phyloP scores from a whole-genome alignment of 2,113 vertebrate species.

The Cricetomys ansorgei region DNA sequence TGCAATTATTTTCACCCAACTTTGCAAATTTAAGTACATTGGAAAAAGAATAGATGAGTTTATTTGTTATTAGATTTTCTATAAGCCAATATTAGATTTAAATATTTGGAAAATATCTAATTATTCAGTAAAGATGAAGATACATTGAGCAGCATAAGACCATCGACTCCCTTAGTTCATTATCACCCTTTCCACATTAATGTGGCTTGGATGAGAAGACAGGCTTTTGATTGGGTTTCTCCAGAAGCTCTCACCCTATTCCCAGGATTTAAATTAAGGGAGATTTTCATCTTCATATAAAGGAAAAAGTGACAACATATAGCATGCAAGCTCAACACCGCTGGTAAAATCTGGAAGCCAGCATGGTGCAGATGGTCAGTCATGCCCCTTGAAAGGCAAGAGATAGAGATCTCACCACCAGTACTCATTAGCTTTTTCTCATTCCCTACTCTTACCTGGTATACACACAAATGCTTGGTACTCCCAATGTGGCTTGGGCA shows the following conservation, averaged over 20 bases:
- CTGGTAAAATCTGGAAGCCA: neutral
- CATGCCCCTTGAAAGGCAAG: neutral
- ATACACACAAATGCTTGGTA: neutral
- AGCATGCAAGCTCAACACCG: neutral
- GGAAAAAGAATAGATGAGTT: neutral
- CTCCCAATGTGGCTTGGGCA: neutral
- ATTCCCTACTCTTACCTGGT: rapidly evolving
- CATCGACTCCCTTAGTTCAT: neutral
- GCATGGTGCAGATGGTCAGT: neutral
- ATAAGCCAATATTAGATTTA: neutral
- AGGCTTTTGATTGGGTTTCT: neutral
- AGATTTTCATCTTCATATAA: neutral
- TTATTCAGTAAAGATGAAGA: neutral
- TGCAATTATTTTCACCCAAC: neutral
- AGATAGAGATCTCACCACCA: rapidly evolving
- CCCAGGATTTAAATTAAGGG: neutral
- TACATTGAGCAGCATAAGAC: neutral
- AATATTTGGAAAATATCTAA: neutral
- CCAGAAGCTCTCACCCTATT: neutral
- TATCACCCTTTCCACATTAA: neutral
- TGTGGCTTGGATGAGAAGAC: neutral
- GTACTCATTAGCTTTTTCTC: rapidly evolving
- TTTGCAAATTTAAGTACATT: neutral
- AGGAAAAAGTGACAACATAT: neutral
- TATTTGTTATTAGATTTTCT: neutral